Evolutionary conservation across 2,113 vertebrate species (phyloP), one percentile per base, ranked within the genome.

Genomic region (Sinocyclocheilus maitianheensis): DNA sequence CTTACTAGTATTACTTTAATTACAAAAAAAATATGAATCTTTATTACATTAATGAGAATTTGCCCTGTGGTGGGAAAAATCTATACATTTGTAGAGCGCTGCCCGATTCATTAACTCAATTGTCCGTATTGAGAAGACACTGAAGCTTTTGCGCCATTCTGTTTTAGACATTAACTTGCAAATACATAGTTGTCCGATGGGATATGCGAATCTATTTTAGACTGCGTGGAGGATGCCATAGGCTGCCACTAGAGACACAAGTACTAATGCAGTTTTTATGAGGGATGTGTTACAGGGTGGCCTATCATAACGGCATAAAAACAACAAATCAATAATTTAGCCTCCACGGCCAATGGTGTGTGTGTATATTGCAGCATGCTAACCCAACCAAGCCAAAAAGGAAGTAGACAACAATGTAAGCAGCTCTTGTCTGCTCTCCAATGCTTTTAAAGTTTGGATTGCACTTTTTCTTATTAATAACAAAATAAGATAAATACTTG

Each of bases 251-350:
- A 63, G 79, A 81, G 40, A 43, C 60, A 65, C 34, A 67, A 30
- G 26, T 37, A 46, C 34, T 63, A 62, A 81, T 81, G 79, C 60
- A 81, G 34, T 65, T 46, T 81, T 81, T 65, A 81, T 81, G 79
- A 81, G 60, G 22, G 79, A 65, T 81, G n/a, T 65, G 79, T 81
- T 65, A 65, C 40, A 67, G 13, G 43, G 60, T 81, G 60, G 79
- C 79, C 79, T 81, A 81, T 81, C 79, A 81, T 81, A 81, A 63
- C 60, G 11, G 53, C 18, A 65, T 65, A 55, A 65, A 63, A 67
- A 81, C 79, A 81, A 81, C 79, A 67, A 67, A 51, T 81, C 79
- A 67, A 81, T 81, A 67, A 81, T 81, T 81, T 77, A 46, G 18
- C 34, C 37, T 77, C 22, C 69, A 60, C 10, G n/a, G 51, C 69